Evolutionary conservation across 2,888 invertebrate genomes (phyloP).

Genomic region (Tiliacea citrago): DNA sequence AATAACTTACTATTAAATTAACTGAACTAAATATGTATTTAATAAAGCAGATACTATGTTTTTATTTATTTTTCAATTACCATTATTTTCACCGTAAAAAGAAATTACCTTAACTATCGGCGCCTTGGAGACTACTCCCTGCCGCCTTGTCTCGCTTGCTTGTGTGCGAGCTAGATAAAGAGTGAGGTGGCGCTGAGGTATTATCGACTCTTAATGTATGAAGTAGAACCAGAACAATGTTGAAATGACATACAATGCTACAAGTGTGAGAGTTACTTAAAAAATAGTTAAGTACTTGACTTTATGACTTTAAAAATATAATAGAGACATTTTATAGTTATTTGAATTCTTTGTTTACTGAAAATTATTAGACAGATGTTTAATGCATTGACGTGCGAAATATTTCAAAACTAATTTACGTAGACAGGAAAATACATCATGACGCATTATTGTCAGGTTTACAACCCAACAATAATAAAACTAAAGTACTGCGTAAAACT

Average conservation of each 20-base stretch:
- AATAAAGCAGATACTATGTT: too few relatives aligned
- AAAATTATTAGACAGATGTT: conserved; percentile 37
- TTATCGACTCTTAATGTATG: conserved; percentile 1
- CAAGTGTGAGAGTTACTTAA: conserved; percentile 41
- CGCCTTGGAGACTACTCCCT: too few relatives aligned
- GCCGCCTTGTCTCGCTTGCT: too few relatives aligned
- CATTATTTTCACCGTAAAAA: too few relatives aligned
- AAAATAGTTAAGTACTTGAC: conserved; percentile 26
- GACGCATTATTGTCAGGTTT: conserved; percentile 58
- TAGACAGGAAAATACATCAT: conserved; percentile 69
- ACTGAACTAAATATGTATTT: too few relatives aligned
- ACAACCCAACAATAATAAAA: conserved; percentile 31
- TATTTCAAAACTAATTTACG: conserved; percentile 44
- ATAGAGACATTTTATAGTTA: conserved; percentile 27
- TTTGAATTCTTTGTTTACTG: conserved; percentile 36
- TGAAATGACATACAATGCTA: conserved; percentile 33
- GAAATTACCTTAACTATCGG: too few relatives aligned
- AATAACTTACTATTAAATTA: too few relatives aligned
- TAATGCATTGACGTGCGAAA: conserved; percentile 37
- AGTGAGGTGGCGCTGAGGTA: too few relatives aligned
- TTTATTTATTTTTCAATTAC: too few relatives aligned
- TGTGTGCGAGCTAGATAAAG: too few relatives aligned
- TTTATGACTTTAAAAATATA: conserved; percentile 34
- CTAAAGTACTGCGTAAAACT: conserved; percentile 58
- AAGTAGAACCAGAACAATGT: conserved; percentile 24